phyloP scores from a whole-genome alignment of 2,113 vertebrate genomes.

The Varanus komodoensis region DNA sequence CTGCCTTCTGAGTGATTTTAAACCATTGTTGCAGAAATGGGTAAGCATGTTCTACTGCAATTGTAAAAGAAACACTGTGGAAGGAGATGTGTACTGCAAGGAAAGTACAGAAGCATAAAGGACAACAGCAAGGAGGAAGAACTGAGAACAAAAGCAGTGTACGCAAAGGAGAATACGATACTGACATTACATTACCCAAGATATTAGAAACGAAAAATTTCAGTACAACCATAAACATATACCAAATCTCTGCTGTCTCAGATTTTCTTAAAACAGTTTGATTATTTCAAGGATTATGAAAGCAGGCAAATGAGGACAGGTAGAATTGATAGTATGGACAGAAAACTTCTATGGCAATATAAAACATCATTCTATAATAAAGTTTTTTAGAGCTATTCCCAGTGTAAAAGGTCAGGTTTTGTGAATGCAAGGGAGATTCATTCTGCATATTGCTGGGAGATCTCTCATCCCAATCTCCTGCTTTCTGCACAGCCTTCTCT shows the following conservation, averaged over 20 bases:
- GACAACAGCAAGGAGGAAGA: neutral
- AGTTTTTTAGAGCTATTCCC: constrained; percentile 56
- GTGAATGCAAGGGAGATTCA: constrained; percentile 30
- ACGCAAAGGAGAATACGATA: constrained; percentile 6
- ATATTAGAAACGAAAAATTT: constrained; percentile 49
- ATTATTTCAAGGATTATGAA: constrained; percentile 54
- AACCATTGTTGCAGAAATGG: neutral
- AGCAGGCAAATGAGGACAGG: constrained; percentile 56
- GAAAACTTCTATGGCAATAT: constrained; percentile 42
- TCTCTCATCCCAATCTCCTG: neutral
- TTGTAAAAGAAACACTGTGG: neutral
- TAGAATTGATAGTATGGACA: constrained; percentile 62
- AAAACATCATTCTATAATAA: constrained; percentile 61
- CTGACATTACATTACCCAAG: neutral
- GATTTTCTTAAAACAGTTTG: constrained; percentile 40
- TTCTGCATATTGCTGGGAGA: constrained; percentile 8
- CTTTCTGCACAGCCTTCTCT: neutral
- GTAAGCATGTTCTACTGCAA: neutral
- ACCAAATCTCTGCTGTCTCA: constrained; percentile 35
- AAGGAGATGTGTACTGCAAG: constrained; percentile 10
- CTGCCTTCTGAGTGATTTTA: neutral
- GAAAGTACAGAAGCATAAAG: neutral
- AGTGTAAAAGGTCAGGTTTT: constrained; percentile 47
- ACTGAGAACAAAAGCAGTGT: constrained; percentile 12
- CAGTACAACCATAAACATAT: constrained; percentile 24